Base-by-base conservation (phyloP, 2,888 invertebrate species). In the Chrysolina haemoptera region DNA sequence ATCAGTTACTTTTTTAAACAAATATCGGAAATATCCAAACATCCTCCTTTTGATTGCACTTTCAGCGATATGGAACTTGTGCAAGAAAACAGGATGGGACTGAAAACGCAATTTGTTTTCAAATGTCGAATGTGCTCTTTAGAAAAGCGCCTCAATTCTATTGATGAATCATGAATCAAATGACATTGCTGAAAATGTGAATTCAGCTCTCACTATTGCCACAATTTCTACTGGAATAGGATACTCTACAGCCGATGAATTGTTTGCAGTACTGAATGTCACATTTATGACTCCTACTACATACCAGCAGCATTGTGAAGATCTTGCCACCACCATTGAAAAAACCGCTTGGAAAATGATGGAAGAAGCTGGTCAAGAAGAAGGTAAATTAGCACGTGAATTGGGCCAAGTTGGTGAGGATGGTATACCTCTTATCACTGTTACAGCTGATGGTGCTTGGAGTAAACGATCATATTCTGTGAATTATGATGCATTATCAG, bases 371-470 rank as follows among this genome's bases (percentile, higher is more conserved):
- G 77, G 70, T 1, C 63, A 67, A 68, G 76, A 75, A 68, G 81
- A 81, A 70, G 14, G 16, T 9, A 48, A 70, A 53, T 20, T 82
- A 67, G 81, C 82, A 14, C 64, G 40, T 27, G 78, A 80, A 68
- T 12, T 59, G 22, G 81, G 81, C 5, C 73, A 81, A 40, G 69
- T 82, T 6, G 79, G 78, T 66, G 53, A 55, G 11, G 75, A 82
- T 95, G 95, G 94, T 89, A 88, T 89, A 89, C 89, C 90, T 88
- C 70, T 71, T n/a, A 79, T 83, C 20, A 79, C 81, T n/a, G n/a
- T n/a, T n/a, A n/a, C n/a, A n/a, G n/a, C n/a, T n/a, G n/a, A n/a
- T n/a, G n/a, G n/a, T n/a, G n/a, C 83, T 84, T 48, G 76, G 83
- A 65, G 79, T 78, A 41, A 82, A 83, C 69, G 83, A 22, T 82